Percentiles rank a stretch among this genome's conserved stretches.
These are phyloP conservation scores for Mycalesis mineus DNA, from an alignment of 2,888 invertebrate genomes.

Conservation along the genomic window DNA sequence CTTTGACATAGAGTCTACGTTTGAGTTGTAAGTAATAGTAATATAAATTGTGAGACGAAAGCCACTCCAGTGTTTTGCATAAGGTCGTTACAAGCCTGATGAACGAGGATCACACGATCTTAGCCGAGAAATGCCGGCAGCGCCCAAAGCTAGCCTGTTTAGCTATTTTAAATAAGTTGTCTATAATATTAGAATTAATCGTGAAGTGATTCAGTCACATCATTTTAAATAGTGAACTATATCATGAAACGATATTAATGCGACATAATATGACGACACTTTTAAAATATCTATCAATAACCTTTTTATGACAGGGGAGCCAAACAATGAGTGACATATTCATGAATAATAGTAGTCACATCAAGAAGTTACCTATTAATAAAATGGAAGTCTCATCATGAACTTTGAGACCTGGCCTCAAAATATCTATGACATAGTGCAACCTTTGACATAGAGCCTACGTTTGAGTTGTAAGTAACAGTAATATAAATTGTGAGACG, in stretches of 20 bases:
- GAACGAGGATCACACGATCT: constrained; percentile 60
- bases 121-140: constrained; percentile 43
- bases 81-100: constrained; percentile 68
- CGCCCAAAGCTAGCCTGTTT: constrained; percentile 38
- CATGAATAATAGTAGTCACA: too few species aligned
- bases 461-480: constrained; percentile 26
- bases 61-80: constrained; percentile 61
- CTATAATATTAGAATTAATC: constrained; percentile 26
- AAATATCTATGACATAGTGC: constrained; percentile 6
- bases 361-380: too few species aligned
- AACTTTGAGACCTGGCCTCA: too few species aligned
- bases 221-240: too few species aligned
- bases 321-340: too few species aligned
- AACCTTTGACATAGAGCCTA: constrained; percentile 5
- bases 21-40: constrained; percentile 30
- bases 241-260: too few species aligned
- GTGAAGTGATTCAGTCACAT: too few species aligned
- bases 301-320: too few species aligned
- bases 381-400: neutral
- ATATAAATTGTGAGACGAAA: constrained; percentile 46
- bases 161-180: constrained; percentile 56
- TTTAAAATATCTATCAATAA: too few species aligned
- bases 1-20: constrained; percentile 2
- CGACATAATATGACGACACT: too few species aligned
- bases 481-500: constrained; percentile 43